Percentiles rank a stretch among this genome's conserved stretches.
Conservation (phyloP, 1,140 invertebrate genomes). For the Neodiprion lecontei region DNA sequence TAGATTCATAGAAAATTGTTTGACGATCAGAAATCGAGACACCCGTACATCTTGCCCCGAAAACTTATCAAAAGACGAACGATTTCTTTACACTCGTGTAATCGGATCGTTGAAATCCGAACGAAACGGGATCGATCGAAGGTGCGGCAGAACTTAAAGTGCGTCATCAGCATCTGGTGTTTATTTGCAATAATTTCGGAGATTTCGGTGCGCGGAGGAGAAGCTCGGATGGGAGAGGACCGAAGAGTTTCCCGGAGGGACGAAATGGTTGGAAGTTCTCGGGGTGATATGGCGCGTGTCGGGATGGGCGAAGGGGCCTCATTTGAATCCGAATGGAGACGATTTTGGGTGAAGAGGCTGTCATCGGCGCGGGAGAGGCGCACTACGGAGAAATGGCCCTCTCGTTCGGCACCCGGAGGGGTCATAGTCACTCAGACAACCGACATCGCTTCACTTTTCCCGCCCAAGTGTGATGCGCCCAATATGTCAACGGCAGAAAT, state of each 20-base stretch:
- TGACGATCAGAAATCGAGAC: no score
- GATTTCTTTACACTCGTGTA: no score
- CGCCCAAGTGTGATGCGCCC: slow-evolving; percentile 45
- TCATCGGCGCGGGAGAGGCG: slow-evolving; percentile 25
- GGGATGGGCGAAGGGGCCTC: slow-evolving; percentile 50
- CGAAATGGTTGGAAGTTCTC: not conserved
- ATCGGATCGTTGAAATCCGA: no score
- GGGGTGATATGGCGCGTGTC: slow-evolving; percentile 50
- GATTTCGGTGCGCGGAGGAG: not conserved
- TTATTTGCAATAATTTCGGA: slow-evolving; percentile 8
- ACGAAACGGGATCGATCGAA: no score
- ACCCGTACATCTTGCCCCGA: no score
- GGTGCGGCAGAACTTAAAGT: not conserved
- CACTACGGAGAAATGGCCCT: slow-evolving; percentile 34
- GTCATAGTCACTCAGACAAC: slow-evolving; percentile 18
- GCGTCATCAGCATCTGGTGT: not conserved
- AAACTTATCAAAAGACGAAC: no score
- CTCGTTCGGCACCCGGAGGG: slow-evolving; percentile 10
- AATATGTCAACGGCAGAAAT: slow-evolving; percentile 56
- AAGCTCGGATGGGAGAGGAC: not conserved
- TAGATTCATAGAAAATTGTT: no score
- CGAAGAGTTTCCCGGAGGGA: no score
- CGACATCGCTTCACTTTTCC: slow-evolving; percentile 18
- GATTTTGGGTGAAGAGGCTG: slow-evolving; percentile 50
- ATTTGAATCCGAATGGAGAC: slow-evolving; percentile 60